phyloP scores from a whole-genome alignment of 2,888 invertebrate genomes.

The Acrobasis consociella region DNA sequence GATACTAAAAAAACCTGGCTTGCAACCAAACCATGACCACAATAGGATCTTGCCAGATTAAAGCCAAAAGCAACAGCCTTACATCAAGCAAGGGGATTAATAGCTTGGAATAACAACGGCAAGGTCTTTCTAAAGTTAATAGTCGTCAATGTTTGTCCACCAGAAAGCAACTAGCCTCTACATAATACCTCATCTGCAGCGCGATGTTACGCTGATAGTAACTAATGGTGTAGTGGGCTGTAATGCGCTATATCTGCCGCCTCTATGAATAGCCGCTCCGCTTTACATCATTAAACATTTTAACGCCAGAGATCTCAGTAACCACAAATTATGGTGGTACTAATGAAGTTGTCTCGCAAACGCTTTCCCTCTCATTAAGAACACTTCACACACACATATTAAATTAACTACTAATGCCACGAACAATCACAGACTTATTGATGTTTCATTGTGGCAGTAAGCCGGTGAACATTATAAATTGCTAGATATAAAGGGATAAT shows the following conservation, averaged over 20 bases:
- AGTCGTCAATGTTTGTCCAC: too few relatives aligned
- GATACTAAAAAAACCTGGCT: too few relatives aligned
- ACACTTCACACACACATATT: neutral
- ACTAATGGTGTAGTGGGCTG: conserved; percentile 15
- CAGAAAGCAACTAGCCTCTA: neutral
- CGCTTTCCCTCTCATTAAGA: neutral
- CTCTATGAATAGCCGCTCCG: neutral
- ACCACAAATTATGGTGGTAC: neutral
- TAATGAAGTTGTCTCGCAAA: neutral
- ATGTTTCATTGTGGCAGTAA: neutral
- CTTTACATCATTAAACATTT: conserved; percentile 2
- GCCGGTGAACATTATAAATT: too few relatives aligned
- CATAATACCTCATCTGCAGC: neutral
- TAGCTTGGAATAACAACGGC: too few relatives aligned
- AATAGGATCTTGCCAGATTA: too few relatives aligned
- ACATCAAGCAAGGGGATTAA: too few relatives aligned
- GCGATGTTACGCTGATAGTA: neutral
- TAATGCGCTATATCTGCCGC: conserved; percentile 5
- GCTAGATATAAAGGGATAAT: too few relatives aligned
- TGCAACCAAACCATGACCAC: too few relatives aligned
- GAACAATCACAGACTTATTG: neutral
- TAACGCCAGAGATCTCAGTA: neutral
- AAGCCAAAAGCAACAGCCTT: too few relatives aligned
- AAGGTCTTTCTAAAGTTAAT: too few relatives aligned
- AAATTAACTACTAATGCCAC: neutral